Evolutionary conservation across 2,888 invertebrate genomes (phyloP).

Genomic region (Cancer borealis): DNA sequence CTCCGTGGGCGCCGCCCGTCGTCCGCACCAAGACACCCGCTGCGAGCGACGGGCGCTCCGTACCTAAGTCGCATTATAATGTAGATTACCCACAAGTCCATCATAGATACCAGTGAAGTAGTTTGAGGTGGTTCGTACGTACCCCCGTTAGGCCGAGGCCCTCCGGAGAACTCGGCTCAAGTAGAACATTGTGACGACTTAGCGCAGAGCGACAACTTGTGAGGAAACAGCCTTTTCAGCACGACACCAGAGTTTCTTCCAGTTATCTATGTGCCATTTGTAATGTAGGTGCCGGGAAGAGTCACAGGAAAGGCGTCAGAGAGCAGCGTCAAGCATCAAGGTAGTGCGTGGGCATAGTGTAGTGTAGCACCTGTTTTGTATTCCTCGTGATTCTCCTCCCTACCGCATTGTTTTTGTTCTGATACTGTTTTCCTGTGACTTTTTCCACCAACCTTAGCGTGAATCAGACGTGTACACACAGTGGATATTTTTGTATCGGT

Average conservation of each 20-base stretch:
- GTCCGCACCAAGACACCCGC: slow-evolving; percentile 23
- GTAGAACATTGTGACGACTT: slow-evolving; percentile 22
- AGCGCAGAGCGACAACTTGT: neutral
- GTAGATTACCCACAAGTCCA: slow-evolving; percentile 23
- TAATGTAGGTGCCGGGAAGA: slow-evolving; percentile 35
- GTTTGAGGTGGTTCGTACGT: neutral
- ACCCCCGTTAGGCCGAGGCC: slow-evolving; percentile 37
- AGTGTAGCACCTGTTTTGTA: slow-evolving; percentile 33
- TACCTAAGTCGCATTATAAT: neutral
- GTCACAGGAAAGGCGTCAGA: slow-evolving; percentile 17
- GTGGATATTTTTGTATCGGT: slow-evolving; percentile 40
- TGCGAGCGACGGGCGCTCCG: slow-evolving; percentile 10
- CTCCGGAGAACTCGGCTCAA: slow-evolving; percentile 3
- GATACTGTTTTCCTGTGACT: slow-evolving; percentile 28
- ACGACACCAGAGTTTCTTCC: slow-evolving; percentile 37
- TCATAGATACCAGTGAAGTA: neutral
- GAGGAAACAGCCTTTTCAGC: slow-evolving; percentile 36
- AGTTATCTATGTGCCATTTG: slow-evolving; percentile 37
- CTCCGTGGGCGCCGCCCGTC: neutral
- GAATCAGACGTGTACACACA: slow-evolving; percentile 37
- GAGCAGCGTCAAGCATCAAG: neutral
- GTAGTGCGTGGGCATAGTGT: neutral
- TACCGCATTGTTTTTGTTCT: neutral
- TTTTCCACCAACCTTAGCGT: slow-evolving; percentile 12
- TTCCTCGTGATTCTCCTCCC: slow-evolving; percentile 31